These are phyloP conservation scores for Argynnis bischoffii DNA, from an alignment of 2,888 invertebrate species.

Conservation along the genomic window DNA sequence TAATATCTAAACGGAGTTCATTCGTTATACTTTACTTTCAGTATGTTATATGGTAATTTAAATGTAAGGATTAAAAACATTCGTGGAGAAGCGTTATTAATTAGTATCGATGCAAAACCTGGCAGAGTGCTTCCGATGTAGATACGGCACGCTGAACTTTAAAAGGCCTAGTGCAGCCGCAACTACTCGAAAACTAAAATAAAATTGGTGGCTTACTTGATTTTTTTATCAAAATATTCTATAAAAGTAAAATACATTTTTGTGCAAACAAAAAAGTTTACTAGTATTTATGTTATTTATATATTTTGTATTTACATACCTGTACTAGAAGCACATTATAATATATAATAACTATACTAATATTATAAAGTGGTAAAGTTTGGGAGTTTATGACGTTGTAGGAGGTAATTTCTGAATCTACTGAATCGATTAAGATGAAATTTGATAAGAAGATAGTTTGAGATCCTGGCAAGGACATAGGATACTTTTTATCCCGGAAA, in stretches of 20 bases:
- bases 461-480: too few species aligned
- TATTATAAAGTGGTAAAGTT: too few species aligned
- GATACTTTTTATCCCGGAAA: too few species aligned
- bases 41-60: slow-evolving; percentile 27
- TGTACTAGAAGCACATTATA: too few species aligned
- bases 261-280: neutral
- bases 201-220: slow-evolving; percentile 24
- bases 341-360: too few species aligned
- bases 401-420: too few species aligned
- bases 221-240: slow-evolving; percentile 26
- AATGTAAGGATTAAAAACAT: slow-evolving; percentile 30
- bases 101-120: slow-evolving; percentile 47
- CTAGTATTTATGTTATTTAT: too few species aligned
- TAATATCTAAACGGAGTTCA: neutral
- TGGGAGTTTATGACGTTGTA: too few species aligned
- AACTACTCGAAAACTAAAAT: slow-evolving; percentile 21
- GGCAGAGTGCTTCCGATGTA: slow-evolving; percentile 48
- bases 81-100: slow-evolving; percentile 41
- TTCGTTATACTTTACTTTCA: slow-evolving; percentile 11
- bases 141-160: slow-evolving; percentile 57
- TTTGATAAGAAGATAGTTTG: too few species aligned
- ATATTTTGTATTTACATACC: too few species aligned
- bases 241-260: slow-evolving; percentile 10
- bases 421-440: too few species aligned
- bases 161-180: slow-evolving; percentile 38